Percentiles rank a stretch among this genome's conserved stretches.
Evolutionary conservation across 2,888 invertebrate species (phyloP).

Genomic region (Imbricaverruca yamaguchii): DNA sequence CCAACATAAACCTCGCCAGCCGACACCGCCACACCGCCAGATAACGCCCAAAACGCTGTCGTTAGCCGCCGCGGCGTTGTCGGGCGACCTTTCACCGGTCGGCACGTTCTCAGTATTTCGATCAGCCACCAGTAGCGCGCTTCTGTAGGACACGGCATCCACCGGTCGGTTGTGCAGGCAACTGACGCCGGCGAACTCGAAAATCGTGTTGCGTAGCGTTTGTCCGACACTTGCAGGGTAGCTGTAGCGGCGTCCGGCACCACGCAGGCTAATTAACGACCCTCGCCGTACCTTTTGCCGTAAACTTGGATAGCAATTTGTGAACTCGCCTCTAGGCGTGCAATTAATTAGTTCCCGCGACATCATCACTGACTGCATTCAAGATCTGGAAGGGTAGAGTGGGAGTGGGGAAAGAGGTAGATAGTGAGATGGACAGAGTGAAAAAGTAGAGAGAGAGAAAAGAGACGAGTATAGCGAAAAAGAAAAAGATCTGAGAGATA

Average conservation of each 20-base stretch:
- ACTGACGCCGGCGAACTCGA: too few species aligned
- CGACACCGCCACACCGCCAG: too few species aligned
- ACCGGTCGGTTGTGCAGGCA: too few species aligned
- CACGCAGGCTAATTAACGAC: background rate
- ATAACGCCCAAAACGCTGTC: too few species aligned
- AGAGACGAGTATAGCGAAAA: background rate
- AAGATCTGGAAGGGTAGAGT: background rate
- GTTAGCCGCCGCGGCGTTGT: too few species aligned
- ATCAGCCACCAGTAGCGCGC: too few species aligned
- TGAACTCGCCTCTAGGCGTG: background rate
- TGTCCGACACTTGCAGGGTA: too few species aligned
- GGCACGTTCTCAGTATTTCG: too few species aligned
- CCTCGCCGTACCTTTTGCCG: background rate
- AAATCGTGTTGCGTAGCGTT: too few species aligned
- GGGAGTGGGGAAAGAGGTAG: background rate
- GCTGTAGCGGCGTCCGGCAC: background rate
- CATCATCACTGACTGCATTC: background rate
- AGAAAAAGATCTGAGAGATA: background rate
- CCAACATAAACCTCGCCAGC: too few species aligned
- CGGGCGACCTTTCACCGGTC: too few species aligned
- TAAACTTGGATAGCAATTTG: background rate
- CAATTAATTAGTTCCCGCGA: background rate
- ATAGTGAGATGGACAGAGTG: background rate
- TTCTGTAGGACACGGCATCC: too few species aligned
- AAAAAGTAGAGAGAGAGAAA: background rate